Percentiles rank a stretch among this genome's conserved stretches.
Evolutionary conservation across 2,113 vertebrate species (phyloP).

Genomic region (Todiramphus saurophagus): DNA sequence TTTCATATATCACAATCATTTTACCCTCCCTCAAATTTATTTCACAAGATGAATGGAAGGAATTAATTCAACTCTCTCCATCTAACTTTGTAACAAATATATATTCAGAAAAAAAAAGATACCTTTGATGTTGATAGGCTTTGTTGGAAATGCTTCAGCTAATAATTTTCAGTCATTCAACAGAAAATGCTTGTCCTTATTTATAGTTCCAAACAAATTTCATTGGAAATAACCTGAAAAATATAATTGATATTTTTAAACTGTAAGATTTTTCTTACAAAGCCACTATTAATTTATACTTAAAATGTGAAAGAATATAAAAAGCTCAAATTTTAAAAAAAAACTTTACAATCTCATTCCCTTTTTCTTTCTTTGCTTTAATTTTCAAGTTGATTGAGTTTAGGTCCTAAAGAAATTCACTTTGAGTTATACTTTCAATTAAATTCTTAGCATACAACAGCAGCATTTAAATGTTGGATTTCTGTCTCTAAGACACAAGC

Average conservation of each 20-base stretch:
- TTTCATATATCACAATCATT: neutral
- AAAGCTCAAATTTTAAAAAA: neutral
- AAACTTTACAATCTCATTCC: neutral
- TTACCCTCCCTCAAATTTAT: neutral
- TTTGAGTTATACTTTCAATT: neutral
- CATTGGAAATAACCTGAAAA: neutral
- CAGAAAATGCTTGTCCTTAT: neutral
- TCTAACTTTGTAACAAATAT: neutral
- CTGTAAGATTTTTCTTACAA: neutral
- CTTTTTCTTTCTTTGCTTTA: neutral
- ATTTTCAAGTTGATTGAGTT: conserved; percentile 25
- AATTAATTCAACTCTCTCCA: neutral
- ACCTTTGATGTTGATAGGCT: neutral
- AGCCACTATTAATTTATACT: neutral
- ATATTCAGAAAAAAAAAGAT: neutral
- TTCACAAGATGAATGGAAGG: neutral
- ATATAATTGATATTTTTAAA: neutral
- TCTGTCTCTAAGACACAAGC: neutral
- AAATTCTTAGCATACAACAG: neutral
- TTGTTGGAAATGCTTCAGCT: neutral
- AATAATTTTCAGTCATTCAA: neutral
- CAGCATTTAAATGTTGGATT: neutral
- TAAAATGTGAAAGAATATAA: neutral
- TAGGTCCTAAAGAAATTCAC: neutral
- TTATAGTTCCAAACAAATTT: neutral